Percentiles rank a stretch among this genome's conserved stretches.
phyloP scores from a whole-genome alignment of 2,113 vertebrate species.

The Eira barbara region DNA sequence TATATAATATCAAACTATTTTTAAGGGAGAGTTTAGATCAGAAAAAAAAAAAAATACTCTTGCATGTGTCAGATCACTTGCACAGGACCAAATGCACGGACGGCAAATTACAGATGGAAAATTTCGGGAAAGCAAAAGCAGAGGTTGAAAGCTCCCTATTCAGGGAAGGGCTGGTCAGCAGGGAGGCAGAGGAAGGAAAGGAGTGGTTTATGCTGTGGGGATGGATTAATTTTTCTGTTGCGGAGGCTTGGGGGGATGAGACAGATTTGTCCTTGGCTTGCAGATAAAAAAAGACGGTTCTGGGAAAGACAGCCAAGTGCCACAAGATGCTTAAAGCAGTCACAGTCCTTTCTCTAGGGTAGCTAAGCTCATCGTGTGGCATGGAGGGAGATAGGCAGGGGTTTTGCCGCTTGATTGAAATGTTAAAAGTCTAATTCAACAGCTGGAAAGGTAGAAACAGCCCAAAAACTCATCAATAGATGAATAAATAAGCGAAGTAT shows the following conservation, averaged over 20 bases:
- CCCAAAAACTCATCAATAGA: background rate
- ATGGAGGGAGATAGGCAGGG: background rate
- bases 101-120: background rate
- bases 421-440: background rate
- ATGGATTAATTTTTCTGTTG: conserved; percentile 30
- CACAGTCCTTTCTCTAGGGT: background rate
- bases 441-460: background rate
- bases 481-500: background rate
- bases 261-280: background rate
- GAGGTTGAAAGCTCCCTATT: background rate
- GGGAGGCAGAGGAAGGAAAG: background rate
- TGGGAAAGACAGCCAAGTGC: background rate
- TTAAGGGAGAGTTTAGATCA: background rate
- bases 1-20: conserved; percentile 32
- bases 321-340: background rate
- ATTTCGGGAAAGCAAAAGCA: background rate
- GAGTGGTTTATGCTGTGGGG: background rate
- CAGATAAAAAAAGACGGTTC: background rate
- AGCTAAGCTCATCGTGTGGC: background rate
- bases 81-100: background rate
- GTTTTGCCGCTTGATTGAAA: background rate
- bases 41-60: background rate
- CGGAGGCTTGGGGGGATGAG: background rate
- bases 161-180: conserved; percentile 4
- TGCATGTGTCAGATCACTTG: background rate